Evolutionary conservation across 2,113 vertebrate species (phyloP), one percentile per base, ranked within the genome.

Genomic region (Caranx melampygus): DNA sequence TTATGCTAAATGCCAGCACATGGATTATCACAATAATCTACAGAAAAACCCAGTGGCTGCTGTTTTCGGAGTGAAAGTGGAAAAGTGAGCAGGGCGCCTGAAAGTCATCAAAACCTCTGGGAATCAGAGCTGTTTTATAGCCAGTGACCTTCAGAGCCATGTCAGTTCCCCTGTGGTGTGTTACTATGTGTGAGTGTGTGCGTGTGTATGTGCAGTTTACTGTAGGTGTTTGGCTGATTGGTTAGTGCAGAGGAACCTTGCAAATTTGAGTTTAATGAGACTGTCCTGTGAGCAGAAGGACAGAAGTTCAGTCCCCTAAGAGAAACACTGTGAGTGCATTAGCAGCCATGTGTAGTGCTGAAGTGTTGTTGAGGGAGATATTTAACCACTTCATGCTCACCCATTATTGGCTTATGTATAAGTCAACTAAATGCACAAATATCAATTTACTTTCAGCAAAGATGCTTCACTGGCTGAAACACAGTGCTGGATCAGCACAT

Each of bases 101-200:
- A 91, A 92, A 90, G 92, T 91, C 91, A 85, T 72, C 9, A 2
- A 69, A 72, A 84, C 78, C 86, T 60, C 77, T 57, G 69, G 75
- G 88, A 88, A 78, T 73, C 68, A 51, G 57, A 70, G 73, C 47
- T 54, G 37, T 71, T 78, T 66, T 86, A 69, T 74, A 61, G 66
- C 54, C 55, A n/a, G 9, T 91, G 88, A 89, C 91, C 87, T 91
- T 90, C 79, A 68, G 80, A 86, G 75, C 44, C 37, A 65, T 75
- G 79, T 72, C 70, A 80, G 59, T 65, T 79, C 79, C 82, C 82
- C 45, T 54, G 78, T 54, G 61, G 78, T 68, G 61, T 59, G 63
- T 59, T 40, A 15, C n/a, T 68, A 52, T 84, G 72, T 79, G 65
- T 72, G 64, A 40, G 63, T 71, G 69, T 59, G 66, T 72, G 35